Conservation (phyloP, 2,113 vertebrate species). For the Halichoerus grypus region DNA sequence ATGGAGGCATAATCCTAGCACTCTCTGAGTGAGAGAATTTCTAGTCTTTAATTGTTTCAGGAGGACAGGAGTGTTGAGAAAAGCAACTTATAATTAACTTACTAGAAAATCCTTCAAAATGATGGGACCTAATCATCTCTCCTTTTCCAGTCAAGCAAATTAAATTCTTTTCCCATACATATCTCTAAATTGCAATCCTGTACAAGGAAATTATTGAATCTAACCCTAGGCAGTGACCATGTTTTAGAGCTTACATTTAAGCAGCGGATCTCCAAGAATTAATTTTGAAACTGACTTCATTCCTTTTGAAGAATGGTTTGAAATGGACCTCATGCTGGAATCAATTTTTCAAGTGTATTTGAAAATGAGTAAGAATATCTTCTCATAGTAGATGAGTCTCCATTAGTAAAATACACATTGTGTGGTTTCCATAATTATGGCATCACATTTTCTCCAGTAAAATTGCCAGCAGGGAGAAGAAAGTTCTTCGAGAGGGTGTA, state of each 20-base stretch:
- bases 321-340: constrained; percentile 65
- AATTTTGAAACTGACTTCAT: constrained; percentile 74
- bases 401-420: constrained; percentile 77
- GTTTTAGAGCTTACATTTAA: constrained; percentile 75
- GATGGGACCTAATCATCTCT: constrained; percentile 56
- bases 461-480: constrained; percentile 65
- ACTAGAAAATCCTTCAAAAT: constrained; percentile 60
- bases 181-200: constrained; percentile 69
- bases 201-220: constrained; percentile 76
- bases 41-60: constrained; percentile 59
- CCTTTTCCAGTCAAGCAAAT: constrained; percentile 71
- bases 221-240: constrained; percentile 77
- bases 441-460: constrained; percentile 69
- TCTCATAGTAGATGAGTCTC: constrained; percentile 63
- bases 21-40: constrained; percentile 37
- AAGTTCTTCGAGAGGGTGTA: constrained; percentile 46
- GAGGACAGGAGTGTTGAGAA: constrained; percentile 50
- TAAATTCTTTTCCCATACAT: constrained; percentile 58
- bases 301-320: constrained; percentile 75
- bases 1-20: neutral
- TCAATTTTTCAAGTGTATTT: constrained; percentile 77
- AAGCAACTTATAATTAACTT: constrained; percentile 63
- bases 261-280: constrained; percentile 73
- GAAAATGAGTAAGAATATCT: constrained; percentile 60
- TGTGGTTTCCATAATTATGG: constrained; percentile 67